Evolutionary conservation across 2,888 invertebrate genomes (phyloP), one percentile per base, ranked within the genome.

Genomic region (Rhingia campestris): DNA sequence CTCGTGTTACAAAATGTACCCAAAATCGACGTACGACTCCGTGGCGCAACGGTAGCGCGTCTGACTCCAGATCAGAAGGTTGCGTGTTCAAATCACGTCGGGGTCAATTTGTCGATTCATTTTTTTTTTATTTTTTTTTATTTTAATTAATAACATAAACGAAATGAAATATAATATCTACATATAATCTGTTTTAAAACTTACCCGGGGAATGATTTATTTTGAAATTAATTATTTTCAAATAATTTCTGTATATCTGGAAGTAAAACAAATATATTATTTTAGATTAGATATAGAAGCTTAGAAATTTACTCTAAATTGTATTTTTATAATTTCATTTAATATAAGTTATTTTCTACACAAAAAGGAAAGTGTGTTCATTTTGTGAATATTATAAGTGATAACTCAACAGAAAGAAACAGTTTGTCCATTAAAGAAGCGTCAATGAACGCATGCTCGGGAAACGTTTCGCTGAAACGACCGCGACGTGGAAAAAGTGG

Each of bases 11-110:
- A 39, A 64, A 54, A 22, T 66, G 5, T 9, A 41, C 12, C 4
- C 53, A n/a, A 4, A 0, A 6, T 10, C 6, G 0, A 7, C 14
- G 54, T 2, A 58, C 59, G 87, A 88, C 88, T 88, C 87, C 88
- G 88, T 88, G 88, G 88, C 88, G 88, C 88, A 88, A 88, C 86
- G 88, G 88, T 88, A 88, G 88, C 88, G 88, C 88, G 87, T 88
- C 88, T 88, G 88, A 87, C 87, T 82, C 82, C 86, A 88, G 87
- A 87, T 88, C 88, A 88, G 88, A 88, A 88, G 88, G 88, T 88
- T 88, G 88, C 88, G 88, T 88, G 88, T 88, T 88, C 88, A 88
- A 88, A 88, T 88, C 88, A 88, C 88, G 88, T 88, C 88, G 88
- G 88, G 86, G 88, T 88, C 87, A 87, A n/a, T 5, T 2, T 1